Evolutionary conservation across 2,797 vertebrate genomes (phyloP).

Genomic region (Poecilia picta): DNA sequence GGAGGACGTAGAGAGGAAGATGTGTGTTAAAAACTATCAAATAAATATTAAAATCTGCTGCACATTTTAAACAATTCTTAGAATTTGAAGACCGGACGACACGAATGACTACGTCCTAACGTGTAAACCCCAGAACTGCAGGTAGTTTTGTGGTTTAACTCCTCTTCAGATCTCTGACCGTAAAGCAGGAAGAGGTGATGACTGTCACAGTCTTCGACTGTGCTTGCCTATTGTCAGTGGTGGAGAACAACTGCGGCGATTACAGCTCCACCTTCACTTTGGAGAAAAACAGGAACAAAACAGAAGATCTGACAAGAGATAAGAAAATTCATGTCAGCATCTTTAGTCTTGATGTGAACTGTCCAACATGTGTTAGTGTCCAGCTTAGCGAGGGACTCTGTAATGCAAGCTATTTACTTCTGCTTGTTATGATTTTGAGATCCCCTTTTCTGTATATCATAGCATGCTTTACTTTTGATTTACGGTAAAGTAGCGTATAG

Average conservation of each 20-base stretch:
- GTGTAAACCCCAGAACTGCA: neutral
- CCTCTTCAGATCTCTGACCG: constrained; percentile 3
- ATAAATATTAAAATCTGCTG: neutral
- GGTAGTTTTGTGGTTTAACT: constrained; percentile 7
- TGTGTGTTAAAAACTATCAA: too few relatives aligned
- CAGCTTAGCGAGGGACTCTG: neutral
- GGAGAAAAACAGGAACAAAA: neutral
- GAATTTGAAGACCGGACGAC: neutral
- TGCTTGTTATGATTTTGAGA: neutral
- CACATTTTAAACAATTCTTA: neutral
- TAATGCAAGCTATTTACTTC: neutral
- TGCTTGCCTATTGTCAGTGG: neutral
- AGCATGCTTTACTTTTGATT: neutral
- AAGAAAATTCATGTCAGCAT: neutral
- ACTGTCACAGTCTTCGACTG: neutral
- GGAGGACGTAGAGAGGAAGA: neutral
- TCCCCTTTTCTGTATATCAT: neutral
- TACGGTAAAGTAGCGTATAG: neutral
- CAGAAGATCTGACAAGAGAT: neutral
- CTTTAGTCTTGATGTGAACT: neutral
- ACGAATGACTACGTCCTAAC: neutral
- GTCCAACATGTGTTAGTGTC: constrained; percentile 11
- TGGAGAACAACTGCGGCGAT: neutral
- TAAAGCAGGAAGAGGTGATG: neutral
- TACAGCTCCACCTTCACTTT: neutral